Base-by-base conservation (phyloP, 2,113 vertebrate genomes). In the Miniopterus natalensis region DNA sequence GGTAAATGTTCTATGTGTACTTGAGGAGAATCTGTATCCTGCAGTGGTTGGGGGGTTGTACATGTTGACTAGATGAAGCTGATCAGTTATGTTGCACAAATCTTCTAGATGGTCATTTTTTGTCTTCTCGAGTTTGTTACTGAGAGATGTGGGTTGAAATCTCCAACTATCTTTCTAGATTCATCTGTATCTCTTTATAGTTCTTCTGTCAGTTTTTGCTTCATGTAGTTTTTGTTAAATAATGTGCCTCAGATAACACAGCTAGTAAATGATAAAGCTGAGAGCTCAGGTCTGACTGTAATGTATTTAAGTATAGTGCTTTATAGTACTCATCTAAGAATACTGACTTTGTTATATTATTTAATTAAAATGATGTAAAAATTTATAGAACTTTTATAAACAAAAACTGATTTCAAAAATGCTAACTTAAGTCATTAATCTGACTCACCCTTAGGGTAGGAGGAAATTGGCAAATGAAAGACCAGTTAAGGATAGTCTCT, bases 331-430 rank as follows among this genome's bases (percentile, higher is more conserved):
- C 29, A 36, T 83, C 40, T 66, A 55, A 84, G 57, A 71, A 66
- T 74, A 75, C 51, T 36, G 29, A 94, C 66, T 66, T 65, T 75
- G 57, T 83, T 53, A 40, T 29, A 11, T n/a, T 23, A 75, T 66
- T 94, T 57, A 66, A 66, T 89, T 84, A 36, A 90, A 75, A 90
- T 40, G 31, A 25, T 42, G 12, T 68, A 74, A 68, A 93, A 84
- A 66, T 55, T 36, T 84, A 68, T 25, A 90, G 70, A 84, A 47
- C 36, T 59, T 68, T 83, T 31, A n/a, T 55, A 84, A 75, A 94
- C 23, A 83, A 74, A 94, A 89, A 59, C 10, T 36, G 21, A 66
- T 55, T 78, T 90, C 20, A 42, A 79, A 85, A 86, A 53, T 61
- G 42, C 23, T 61, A n/a, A 63, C 13, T 71, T 42, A 40, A 36